Conservation (phyloP, 2,888 invertebrate genomes). For the Ophion ellenae region DNA sequence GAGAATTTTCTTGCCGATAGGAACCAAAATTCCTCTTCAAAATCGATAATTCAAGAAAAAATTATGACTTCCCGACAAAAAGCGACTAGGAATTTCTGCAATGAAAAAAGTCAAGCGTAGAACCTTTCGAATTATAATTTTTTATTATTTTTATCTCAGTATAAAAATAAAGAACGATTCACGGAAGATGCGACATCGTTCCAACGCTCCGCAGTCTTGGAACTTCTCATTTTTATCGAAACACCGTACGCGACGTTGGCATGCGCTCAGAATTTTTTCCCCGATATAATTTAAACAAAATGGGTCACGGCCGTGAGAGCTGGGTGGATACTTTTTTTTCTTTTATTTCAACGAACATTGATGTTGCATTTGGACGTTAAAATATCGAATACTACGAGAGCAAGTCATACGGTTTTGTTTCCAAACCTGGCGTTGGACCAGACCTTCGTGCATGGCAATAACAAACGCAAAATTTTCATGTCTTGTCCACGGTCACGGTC, state of each 20-base stretch:
- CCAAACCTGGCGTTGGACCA: conserved; percentile 54
- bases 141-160: too few species aligned
- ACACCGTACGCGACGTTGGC: conserved; percentile 19
- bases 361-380: conserved; percentile 11
- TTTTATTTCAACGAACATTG: neutral
- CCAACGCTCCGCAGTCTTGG: neutral
- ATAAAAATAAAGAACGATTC: neutral
- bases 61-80: too few species aligned
- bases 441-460: conserved; percentile 18
- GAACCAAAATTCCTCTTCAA: too few species aligned
- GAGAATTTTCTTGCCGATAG: too few species aligned
- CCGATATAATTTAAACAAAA: conserved; percentile 35
- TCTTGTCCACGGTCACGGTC: conserved; percentile 57
- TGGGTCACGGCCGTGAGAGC: conserved; percentile 46
- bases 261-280: conserved; percentile 21
- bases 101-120: neutral
- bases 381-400: conserved; percentile 18
- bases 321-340: neutral
- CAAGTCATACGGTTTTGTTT: conserved; percentile 22
- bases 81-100: neutral
- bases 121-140: too few species aligned
- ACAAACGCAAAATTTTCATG: conserved; percentile 30
- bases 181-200: neutral
- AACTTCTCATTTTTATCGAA: neutral
- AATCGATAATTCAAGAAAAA: too few species aligned